Conservation (phyloP, 2,888 invertebrate species). For the Sphaeridia pumilis region DNA sequence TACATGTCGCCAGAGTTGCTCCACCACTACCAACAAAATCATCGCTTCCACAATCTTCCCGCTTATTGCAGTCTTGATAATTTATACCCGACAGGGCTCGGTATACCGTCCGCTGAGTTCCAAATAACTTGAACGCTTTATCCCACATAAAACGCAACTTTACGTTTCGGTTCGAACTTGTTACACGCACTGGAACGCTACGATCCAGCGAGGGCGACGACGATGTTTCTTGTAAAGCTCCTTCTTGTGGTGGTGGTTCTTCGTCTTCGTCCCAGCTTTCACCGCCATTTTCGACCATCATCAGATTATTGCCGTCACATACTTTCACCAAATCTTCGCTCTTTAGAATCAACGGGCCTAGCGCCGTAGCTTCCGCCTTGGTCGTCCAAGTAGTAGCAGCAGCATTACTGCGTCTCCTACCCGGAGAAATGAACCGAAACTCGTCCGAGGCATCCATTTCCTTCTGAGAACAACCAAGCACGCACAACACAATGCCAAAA, state of each 20-base stretch:
- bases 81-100: constrained; percentile 35
- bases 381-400: no score
- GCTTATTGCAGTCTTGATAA: constrained; percentile 31
- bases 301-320: not conserved
- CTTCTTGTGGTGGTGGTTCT: constrained; percentile 1
- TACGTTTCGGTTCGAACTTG: constrained; percentile 33
- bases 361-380: no score
- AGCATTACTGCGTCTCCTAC: no score
- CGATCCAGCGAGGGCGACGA: constrained; percentile 15
- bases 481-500: no score
- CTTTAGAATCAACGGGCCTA: no score
- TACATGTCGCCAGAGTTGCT: not conserved
- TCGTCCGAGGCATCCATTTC: constrained; percentile 36
- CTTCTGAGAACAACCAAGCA: no score
- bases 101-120: constrained; percentile 32
- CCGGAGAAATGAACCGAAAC: constrained; percentile 32
- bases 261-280: no score
- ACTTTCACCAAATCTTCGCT: no score
- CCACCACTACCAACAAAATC: not conserved
- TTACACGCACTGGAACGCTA: constrained; percentile 31
- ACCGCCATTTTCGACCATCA: not conserved
- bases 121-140: constrained; percentile 35
- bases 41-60: not conserved
- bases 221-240: constrained; percentile 8
- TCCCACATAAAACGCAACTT: constrained; percentile 36